phyloP scores from a whole-genome alignment of 1,140 invertebrate genomes.

The Drosophila bocqueti region DNA sequence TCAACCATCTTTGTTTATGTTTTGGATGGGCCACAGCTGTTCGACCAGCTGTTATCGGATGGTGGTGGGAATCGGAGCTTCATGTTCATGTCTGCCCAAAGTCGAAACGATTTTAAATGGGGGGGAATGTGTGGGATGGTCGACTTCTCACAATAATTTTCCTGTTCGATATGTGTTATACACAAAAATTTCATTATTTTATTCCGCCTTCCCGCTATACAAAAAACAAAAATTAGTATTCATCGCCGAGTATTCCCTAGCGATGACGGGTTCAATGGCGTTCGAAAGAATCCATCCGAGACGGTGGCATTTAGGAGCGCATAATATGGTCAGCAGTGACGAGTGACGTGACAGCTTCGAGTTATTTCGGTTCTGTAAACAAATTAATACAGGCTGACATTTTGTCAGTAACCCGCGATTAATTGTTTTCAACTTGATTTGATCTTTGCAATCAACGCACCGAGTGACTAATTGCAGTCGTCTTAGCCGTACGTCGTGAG shows the following conservation, averaged over 20 bases:
- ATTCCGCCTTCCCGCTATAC: neutral
- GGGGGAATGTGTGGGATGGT: neutral
- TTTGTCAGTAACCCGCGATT: conserved; percentile 53
- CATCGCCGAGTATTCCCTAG: conserved; percentile 45
- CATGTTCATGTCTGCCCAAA: neutral
- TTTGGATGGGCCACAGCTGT: neutral
- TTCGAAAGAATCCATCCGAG: conserved; percentile 58
- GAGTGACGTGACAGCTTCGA: conserved; percentile 31
- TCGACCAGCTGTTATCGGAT: neutral
- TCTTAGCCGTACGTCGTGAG: conserved; percentile 14
- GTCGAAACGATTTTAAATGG: neutral
- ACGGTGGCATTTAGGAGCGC: conserved; percentile 69
- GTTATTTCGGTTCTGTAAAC: conserved; percentile 59
- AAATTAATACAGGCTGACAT: conserved; percentile 64
- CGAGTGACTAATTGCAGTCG: conserved; percentile 72
- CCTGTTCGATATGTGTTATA: neutral
- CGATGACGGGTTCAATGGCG: conserved; percentile 77
- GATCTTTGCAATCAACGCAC: conserved; percentile 78
- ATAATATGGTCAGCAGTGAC: conserved; percentile 59
- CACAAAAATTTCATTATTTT: neutral
- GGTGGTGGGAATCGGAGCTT: neutral
- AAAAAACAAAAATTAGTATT: conserved; percentile 3
- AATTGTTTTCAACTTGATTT: conserved; percentile 67
- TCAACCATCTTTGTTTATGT: neutral
- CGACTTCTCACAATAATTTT: neutral